These are phyloP conservation scores for Drosophila fuyamai DNA, from an alignment of 1,140 invertebrate genomes.

Conservation along the genomic window DNA sequence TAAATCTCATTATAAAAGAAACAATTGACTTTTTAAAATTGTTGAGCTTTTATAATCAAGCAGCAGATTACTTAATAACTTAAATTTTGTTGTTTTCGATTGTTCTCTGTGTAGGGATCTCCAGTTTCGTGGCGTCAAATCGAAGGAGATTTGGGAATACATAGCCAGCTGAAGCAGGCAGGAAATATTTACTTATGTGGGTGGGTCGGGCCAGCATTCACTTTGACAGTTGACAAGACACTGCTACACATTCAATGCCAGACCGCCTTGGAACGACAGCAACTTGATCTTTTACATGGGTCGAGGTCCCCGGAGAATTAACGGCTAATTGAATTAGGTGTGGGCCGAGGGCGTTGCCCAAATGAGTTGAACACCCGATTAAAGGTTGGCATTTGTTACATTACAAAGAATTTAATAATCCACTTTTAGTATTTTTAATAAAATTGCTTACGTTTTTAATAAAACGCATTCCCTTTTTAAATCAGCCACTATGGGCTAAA, in stretches of 20 bases:
- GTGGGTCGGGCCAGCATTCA: constrained; percentile 36
- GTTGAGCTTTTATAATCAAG: too few species aligned
- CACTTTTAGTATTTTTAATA: constrained; percentile 1
- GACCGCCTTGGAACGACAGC: constrained; percentile 10
- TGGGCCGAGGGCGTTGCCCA: background rate
- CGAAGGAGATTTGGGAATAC: constrained; percentile 52
- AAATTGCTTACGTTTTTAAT: constrained; percentile 14
- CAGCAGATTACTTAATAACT: too few species aligned
- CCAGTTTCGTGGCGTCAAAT: constrained; percentile 41
- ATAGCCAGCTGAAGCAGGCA: background rate
- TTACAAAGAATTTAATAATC: constrained; percentile 5
- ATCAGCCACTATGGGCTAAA: background rate
- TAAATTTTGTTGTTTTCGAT: background rate
- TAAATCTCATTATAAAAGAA: too few species aligned
- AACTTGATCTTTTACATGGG: constrained; percentile 26
- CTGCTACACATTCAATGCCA: constrained; percentile 22
- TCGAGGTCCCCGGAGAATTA: constrained; percentile 20
- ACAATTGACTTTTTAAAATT: too few species aligned
- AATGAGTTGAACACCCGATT: constrained; percentile 1
- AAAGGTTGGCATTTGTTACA: background rate
- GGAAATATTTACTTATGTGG: background rate
- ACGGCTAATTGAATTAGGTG: constrained; percentile 36
- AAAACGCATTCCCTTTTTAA: constrained; percentile 16
- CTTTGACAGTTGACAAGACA: constrained; percentile 68
- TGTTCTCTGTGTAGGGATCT: constrained; percentile 13